A percentile compares a stretch with the other conserved stretches of the same genome.
phyloP scores from a whole-genome alignment of 2,797 vertebrate genomes.

The Notolabrus celidotus region DNA sequence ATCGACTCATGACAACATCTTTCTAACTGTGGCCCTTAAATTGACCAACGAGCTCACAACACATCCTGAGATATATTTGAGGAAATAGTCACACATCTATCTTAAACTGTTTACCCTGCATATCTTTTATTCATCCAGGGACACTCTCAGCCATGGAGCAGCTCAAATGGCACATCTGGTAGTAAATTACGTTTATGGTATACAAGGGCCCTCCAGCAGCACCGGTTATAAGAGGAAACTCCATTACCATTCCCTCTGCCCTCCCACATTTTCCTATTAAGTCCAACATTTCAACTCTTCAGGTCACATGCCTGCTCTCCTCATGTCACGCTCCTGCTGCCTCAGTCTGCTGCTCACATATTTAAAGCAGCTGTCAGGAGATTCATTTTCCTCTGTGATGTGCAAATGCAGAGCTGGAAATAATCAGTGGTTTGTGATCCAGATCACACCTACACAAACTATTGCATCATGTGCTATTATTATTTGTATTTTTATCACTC shows the following conservation, averaged over 20 bases:
- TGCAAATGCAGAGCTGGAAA: constrained; percentile 36
- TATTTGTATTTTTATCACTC: constrained; percentile 41
- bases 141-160: neutral
- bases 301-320: constrained; percentile 17
- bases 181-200: constrained; percentile 1
- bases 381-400: constrained; percentile 47
- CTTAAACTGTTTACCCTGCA: constrained; percentile 7
- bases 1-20: too few species aligned
- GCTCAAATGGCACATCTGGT: constrained; percentile 6
- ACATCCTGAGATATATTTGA: neutral
- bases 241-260: constrained; percentile 17
- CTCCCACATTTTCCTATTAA: constrained; percentile 20
- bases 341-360: constrained; percentile 16
- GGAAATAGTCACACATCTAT: neutral
- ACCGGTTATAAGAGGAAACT: constrained; percentile 20
- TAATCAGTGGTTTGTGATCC: constrained; percentile 56
- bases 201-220: constrained; percentile 23
- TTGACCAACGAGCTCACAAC: neutral
- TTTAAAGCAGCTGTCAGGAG: constrained; percentile 42
- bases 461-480: constrained; percentile 56
- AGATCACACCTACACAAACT: constrained; percentile 54
- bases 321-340: constrained; percentile 14
- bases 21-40: too few species aligned
- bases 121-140: constrained; percentile 9
- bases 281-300: constrained; percentile 16